Base-by-base conservation (phyloP, 2,113 vertebrate genomes). In the Oxygymnocypris stewartii region DNA sequence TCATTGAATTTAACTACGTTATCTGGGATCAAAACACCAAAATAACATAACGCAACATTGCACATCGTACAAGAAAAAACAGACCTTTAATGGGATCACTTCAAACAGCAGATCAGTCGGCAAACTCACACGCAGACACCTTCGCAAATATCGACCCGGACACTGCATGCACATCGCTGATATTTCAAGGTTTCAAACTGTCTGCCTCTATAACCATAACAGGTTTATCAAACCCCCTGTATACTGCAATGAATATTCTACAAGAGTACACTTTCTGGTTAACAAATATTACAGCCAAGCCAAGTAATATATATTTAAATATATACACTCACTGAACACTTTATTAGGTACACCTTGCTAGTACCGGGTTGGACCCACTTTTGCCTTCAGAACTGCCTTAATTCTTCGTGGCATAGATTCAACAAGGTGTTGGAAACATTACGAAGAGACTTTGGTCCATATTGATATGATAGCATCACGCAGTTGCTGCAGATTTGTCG, bases 161-260 rank as follows among this genome's bases (percentile, higher is more conserved):
- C 40, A 67, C 28, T 67, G 51, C 57, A 82, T 25, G 90, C 89
- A 75, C 92, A 91, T 93, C 90, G 91, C 90, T 90, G 91, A 86
- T 12, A 87, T 86, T 91, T 90, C 85, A 81, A 85, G 59, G 84
- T 69, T 90, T 67, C 51, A 49, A 83, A 90, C 14, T 28, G 20
- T 20, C 73, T 28, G 5, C 14, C 13, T 14, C 18, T 59, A 54
- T 80, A 86, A 86, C 71, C 69, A 74, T 49, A 14, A 23, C 63
- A 31, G 61, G 13, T 82, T 44, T 49, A 47, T 67, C 40, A 49
- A 82, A 20, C 40, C 8, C n/a, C 51, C 5, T 6, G 31, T 67
- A 31, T 31, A 31, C 7, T 65, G 40, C 37, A 57, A 42, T 40
- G 20, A 11, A 61, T 16, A 61, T 7, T 35, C 28, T 57, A 0